Percentiles rank a stretch among this genome's conserved stretches.
Evolutionary conservation across 2,888 invertebrate genomes (phyloP).

Genomic region (Torymus texanus): DNA sequence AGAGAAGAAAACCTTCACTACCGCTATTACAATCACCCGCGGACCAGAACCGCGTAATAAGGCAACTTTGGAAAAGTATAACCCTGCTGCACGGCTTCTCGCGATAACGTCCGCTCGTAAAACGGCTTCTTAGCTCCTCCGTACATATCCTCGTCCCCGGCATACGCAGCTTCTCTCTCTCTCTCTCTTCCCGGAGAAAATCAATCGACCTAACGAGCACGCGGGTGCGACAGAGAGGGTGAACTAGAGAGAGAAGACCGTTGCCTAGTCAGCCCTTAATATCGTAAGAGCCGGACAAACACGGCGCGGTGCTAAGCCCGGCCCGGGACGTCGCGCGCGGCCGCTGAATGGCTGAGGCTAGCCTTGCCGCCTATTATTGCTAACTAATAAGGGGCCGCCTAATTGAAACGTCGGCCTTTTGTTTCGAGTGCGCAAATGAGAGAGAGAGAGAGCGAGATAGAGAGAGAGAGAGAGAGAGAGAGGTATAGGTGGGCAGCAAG

Average conservation of each 20-base stretch:
- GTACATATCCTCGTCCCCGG: slow-evolving; percentile 39
- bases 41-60: slow-evolving; percentile 38
- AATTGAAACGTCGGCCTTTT: slow-evolving; percentile 71
- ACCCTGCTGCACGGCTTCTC: background rate
- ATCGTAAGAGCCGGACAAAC: slow-evolving; percentile 74
- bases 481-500: background rate
- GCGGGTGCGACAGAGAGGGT: slow-evolving; percentile 33
- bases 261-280: slow-evolving; percentile 75
- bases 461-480: too few species aligned
- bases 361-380: slow-evolving; percentile 71
- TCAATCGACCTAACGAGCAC: slow-evolving; percentile 71
- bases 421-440: slow-evolving; percentile 11
- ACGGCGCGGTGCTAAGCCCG: slow-evolving; percentile 62
- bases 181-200: slow-evolving; percentile 64
- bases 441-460: too few species aligned
- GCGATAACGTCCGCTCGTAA: slow-evolving; percentile 51
- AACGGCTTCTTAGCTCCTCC: slow-evolving; percentile 44
- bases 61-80: slow-evolving; percentile 45
- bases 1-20: background rate
- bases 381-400: slow-evolving; percentile 73
- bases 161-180: slow-evolving; percentile 52
- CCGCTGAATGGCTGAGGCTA: slow-evolving; percentile 34
- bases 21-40: slow-evolving; percentile 26
- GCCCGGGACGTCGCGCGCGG: background rate
- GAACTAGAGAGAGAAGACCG: slow-evolving; percentile 52